Evolutionary conservation across 1,140 invertebrate species (phyloP), one percentile per base, ranked within the genome.

Genomic region (Himalopsyche phryganea): DNA sequence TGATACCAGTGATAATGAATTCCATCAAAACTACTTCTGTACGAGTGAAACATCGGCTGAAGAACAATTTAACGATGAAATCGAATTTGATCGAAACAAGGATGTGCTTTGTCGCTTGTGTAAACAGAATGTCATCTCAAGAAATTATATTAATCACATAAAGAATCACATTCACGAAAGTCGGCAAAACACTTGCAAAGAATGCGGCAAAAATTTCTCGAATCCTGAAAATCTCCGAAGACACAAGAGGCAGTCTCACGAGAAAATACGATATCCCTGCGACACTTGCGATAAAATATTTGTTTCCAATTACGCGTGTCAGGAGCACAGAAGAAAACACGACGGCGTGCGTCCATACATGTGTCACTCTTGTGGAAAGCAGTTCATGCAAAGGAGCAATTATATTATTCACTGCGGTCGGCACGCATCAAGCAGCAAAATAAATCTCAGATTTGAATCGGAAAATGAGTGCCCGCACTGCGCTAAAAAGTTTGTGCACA

Each of bases 301-400:
- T 18, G 44, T 44, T 28, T 60, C 50, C 44, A 50, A 58, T 6
- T 52, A 57, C 41, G 51, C 41, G 23, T 64, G 51, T 23, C 66
- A 80, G 13, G 81, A 76, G 69, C 85, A 87, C 58, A 74, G 77
- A 59, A 74, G 82, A 2, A 85, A 84, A 28, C 87, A 89, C 69
- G 86, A 68, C 80, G 82, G 6, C 84, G 87, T 52, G 79, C 85
- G 52, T 84, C 86, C 2, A 83, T 83, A 82, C 70, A 70, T 70
- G 2, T 89, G 87, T 67, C 73, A 76, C 6, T 67, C 80, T 7
- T 89, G 88, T 67, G 75, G 77, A 1, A 80, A 81, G 50, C 59
- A 69, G 2, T 88, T 85, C 63, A 69, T 79, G 2, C 75, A 78
- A 17, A 74, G 75, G 23, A 81, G 85, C 50, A 85, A 87, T 15